Evolutionary conservation across 2,888 invertebrate genomes (phyloP).

Genomic region (Watsonalla binaria): DNA sequence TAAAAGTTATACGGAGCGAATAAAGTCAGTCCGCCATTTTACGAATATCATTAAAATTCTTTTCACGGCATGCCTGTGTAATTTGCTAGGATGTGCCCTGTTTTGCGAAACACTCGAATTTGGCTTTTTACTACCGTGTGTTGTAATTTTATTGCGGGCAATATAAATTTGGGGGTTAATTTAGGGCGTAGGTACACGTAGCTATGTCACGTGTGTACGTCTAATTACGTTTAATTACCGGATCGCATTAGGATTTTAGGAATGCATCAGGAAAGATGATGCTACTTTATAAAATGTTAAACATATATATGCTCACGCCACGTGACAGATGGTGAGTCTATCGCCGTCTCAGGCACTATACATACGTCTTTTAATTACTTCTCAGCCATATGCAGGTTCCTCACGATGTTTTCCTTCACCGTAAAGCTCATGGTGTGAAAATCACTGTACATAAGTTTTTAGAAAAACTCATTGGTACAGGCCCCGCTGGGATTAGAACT

Average conservation of each 20-base stretch:
- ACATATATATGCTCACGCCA: too few relatives aligned
- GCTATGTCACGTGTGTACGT: background rate
- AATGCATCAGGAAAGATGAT: background rate
- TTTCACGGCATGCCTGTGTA: slow-evolving; percentile 27
- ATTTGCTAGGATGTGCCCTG: slow-evolving; percentile 24
- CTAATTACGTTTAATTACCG: slow-evolving; percentile 2
- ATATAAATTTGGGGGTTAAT: slow-evolving; percentile 24
- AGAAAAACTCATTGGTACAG: too few relatives aligned
- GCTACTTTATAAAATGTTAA: background rate
- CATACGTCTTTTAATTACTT: too few relatives aligned
- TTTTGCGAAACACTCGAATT: slow-evolving; percentile 17
- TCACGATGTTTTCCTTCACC: too few relatives aligned
- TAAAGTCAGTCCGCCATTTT: slow-evolving; percentile 9
- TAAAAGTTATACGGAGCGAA: slow-evolving; percentile 17
- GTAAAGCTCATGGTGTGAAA: too few relatives aligned
- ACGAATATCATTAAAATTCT: slow-evolving; percentile 40
- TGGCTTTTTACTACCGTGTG: slow-evolving; percentile 20
- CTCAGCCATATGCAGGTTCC: too few relatives aligned
- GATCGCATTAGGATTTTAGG: background rate
- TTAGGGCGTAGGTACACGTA: slow-evolving; percentile 8
- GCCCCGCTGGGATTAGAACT: too few relatives aligned
- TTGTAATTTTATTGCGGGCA: slow-evolving; percentile 22
- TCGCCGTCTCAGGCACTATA: too few relatives aligned
- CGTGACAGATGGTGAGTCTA: too few relatives aligned
- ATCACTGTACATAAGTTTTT: too few relatives aligned